Conservation (phyloP, 2,888 invertebrate species). For the Leucophenga maculata region DNA sequence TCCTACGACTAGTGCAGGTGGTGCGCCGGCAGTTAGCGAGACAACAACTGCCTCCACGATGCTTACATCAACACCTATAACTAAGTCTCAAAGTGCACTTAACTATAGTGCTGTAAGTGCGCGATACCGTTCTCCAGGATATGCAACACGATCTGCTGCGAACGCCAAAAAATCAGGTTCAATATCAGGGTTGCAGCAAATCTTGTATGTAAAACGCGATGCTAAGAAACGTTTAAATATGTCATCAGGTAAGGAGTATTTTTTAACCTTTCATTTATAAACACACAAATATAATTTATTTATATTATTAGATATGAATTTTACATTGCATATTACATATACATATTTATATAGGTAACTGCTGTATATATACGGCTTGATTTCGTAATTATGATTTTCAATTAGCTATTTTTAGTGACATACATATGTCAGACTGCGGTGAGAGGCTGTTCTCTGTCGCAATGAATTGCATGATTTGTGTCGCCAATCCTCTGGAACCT, state of each 20-base stretch:
- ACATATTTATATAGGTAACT: too few relatives aligned
- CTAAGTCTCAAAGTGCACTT: conserved; percentile 78
- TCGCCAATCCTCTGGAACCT: too few relatives aligned
- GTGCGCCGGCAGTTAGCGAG: conserved; percentile 39
- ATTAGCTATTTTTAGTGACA: too few relatives aligned
- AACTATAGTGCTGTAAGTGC: conserved; percentile 84
- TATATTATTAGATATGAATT: too few relatives aligned
- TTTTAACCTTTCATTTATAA: not conserved
- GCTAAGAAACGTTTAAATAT: conserved; percentile 73
- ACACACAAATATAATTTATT: too few relatives aligned
- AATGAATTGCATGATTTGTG: too few relatives aligned
- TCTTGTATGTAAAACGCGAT: conserved; percentile 76
- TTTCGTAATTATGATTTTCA: too few relatives aligned
- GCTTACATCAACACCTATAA: conserved; percentile 71
- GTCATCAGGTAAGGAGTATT: conserved; percentile 76
- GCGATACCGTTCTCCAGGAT: conserved; percentile 86
- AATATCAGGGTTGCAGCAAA: conserved; percentile 77
- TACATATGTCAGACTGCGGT: too few relatives aligned
- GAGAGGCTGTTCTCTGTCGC: too few relatives aligned
- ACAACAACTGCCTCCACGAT: conserved; percentile 37
- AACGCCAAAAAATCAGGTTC: conserved; percentile 78
- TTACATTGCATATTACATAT: too few relatives aligned
- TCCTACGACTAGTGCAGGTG: conserved; percentile 74
- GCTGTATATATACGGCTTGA: too few relatives aligned
- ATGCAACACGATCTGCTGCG: conserved; percentile 72